A percentile compares a stretch with the other conserved stretches of the same genome.
Evolutionary conservation across 2,797 vertebrate species (phyloP).

Genomic region (Gymnocypris eckloni): DNA sequence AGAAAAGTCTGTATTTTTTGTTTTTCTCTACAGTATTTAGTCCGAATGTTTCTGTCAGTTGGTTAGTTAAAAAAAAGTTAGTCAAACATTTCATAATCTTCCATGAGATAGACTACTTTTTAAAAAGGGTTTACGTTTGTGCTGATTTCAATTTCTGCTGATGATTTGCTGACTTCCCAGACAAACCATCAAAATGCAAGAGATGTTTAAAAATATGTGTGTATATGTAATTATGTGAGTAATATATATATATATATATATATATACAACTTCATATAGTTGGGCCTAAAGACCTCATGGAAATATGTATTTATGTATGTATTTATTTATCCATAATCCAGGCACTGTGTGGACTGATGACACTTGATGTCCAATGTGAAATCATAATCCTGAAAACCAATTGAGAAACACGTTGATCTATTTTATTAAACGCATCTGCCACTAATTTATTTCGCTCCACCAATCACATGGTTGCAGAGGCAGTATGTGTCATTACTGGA

Average conservation of each 20-base stretch:
- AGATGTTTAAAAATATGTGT: background rate
- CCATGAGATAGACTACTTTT: no score
- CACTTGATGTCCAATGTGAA: background rate
- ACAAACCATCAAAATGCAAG: background rate
- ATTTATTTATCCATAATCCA: background rate
- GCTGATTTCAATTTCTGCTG: no score
- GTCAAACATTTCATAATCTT: background rate
- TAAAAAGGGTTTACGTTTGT: no score
- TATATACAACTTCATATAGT: background rate
- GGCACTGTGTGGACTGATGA: background rate
- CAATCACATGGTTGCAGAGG: background rate
- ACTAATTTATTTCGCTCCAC: background rate
- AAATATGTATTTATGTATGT: background rate
- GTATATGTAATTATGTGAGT: background rate
- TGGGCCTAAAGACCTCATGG: background rate
- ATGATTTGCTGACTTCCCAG: background rate
- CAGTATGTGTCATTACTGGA: background rate
- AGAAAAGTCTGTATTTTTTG: background rate
- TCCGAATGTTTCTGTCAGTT: background rate
- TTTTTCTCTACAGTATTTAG: background rate
- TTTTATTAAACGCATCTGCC: background rate
- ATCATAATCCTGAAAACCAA: background rate
- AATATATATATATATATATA: no score
- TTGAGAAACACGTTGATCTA: background rate
- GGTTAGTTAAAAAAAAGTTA: background rate